A percentile compares a stretch with the other conserved stretches of the same genome.
phyloP scores from a whole-genome alignment of 2,113 vertebrate species.

The Pogonocichla stellata region DNA sequence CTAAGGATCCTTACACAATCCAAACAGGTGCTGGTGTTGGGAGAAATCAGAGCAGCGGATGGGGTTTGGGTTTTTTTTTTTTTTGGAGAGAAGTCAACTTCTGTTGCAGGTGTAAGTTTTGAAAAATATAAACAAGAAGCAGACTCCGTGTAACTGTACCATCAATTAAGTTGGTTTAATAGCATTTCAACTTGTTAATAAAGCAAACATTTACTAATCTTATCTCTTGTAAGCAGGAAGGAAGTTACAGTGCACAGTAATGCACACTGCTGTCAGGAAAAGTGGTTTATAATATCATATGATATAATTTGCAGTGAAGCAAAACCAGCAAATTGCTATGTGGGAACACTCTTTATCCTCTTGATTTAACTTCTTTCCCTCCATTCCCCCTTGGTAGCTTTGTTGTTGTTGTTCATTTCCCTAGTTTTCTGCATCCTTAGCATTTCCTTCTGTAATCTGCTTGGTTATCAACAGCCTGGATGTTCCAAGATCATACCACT shows the following conservation, averaged over 20 bases:
- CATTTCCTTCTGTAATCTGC: conserved; percentile 43
- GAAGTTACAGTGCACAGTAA: conserved; percentile 65
- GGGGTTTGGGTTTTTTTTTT: neutral
- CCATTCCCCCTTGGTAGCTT: neutral
- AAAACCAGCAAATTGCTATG: conserved; percentile 52
- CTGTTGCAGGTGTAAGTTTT: conserved; percentile 43
- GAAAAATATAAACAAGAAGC: conserved; percentile 53
- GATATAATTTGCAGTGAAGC: conserved; percentile 64
- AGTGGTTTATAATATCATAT: conserved; percentile 61
- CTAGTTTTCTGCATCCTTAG: conserved; percentile 32
- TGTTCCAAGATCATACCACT: neutral
- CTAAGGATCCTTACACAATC: conserved; percentile 67
- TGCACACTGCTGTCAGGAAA: conserved; percentile 53
- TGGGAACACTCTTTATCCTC: conserved; percentile 49
- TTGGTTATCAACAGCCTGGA: conserved; percentile 16
- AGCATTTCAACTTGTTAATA: conserved; percentile 70
- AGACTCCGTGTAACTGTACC: conserved; percentile 6
- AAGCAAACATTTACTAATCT: conserved; percentile 70
- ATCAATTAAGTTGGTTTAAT: conserved; percentile 63
- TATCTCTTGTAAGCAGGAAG: conserved; percentile 66
- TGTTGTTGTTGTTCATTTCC: conserved; percentile 24
- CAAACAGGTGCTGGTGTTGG: conserved; percentile 44
- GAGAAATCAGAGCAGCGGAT: conserved; percentile 57
- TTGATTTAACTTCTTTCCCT: conserved; percentile 59
- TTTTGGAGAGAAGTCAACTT: conserved; percentile 53